Evolutionary conservation across 2,113 vertebrate species (phyloP).

Genomic region (Chlamydotis undulata): DNA sequence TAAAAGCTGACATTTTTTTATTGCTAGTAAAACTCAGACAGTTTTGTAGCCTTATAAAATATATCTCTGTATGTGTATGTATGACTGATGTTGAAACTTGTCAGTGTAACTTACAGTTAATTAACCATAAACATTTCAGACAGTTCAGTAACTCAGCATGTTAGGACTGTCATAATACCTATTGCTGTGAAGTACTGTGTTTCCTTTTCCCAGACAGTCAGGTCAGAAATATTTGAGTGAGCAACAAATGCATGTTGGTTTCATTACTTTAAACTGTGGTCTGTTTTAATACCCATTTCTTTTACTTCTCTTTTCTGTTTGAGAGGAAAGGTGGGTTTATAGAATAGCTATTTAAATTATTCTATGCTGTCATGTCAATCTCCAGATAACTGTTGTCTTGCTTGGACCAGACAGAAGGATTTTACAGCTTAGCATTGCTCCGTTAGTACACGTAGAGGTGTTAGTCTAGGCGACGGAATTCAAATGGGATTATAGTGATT

Average conservation of each 20-base stretch:
- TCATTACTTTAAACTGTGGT: conserved; percentile 41
- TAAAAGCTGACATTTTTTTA: conserved; percentile 65
- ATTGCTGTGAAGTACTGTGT: conserved; percentile 7
- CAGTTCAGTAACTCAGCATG: conserved; percentile 52
- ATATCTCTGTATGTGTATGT: conserved; percentile 39
- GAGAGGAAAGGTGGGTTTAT: not conserved
- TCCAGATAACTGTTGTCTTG: not conserved
- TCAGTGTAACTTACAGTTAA: conserved; percentile 65
- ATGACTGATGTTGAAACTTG: conserved; percentile 55
- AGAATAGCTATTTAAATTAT: conserved; percentile 40
- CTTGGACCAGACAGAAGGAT: not conserved
- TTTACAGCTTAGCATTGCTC: conserved; percentile 5
- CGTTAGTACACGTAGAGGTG: not conserved
- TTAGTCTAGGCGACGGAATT: conserved; percentile 14
- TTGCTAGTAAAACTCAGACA: conserved; percentile 61
- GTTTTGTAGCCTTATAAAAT: conserved; percentile 65
- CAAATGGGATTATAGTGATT: conserved; percentile 30
- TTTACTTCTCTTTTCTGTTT: not conserved
- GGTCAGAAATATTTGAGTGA: conserved; percentile 41
- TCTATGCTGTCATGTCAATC: not conserved
- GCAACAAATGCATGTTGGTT: conserved; percentile 47
- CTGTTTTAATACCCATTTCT: conserved; percentile 7
- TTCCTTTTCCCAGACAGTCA: conserved; percentile 36
- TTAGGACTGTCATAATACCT: conserved; percentile 45
- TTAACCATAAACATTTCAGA: conserved; percentile 67